Percentiles rank a stretch among this genome's conserved stretches.
Conservation (phyloP, 2,113 vertebrate species). For the Catharus fuscescens region DNA sequence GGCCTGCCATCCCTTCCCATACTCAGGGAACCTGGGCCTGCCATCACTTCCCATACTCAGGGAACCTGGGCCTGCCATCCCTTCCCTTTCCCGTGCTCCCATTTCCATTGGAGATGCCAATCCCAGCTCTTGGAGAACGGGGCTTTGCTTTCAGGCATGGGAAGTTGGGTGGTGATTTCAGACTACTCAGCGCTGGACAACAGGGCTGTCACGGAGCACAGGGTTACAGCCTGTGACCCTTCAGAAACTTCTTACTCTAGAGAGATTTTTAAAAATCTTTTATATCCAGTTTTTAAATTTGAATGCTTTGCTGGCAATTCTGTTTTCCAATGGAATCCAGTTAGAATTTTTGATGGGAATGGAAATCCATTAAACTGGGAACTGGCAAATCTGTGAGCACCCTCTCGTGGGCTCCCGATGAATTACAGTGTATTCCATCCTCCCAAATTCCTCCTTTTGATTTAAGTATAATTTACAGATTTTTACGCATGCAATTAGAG, state of each 20-base stretch:
- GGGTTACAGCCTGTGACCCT: not conserved
- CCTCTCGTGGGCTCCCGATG: not conserved
- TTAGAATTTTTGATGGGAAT: not conserved
- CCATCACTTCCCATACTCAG: too few relatives aligned
- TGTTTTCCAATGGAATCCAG: not conserved
- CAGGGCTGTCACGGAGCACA: not conserved
- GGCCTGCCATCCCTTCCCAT: too few relatives aligned
- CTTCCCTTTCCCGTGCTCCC: not conserved
- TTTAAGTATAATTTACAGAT: not conserved
- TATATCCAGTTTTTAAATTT: fast-evolving
- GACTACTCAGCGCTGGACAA: not conserved
- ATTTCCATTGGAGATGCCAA: not conserved
- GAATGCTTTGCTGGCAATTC: not conserved
- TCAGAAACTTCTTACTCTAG: not conserved
- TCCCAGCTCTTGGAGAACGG: not conserved
- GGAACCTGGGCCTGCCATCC: not conserved
- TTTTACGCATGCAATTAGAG: not conserved
- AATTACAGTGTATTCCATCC: not conserved
- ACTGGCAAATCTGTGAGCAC: not conserved
- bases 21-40: too few relatives aligned
- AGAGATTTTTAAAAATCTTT: not conserved
- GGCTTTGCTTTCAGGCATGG: not conserved
- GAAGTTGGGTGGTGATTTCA: not conserved
- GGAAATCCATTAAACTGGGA: not conserved
- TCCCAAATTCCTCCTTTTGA: not conserved